Conservation (phyloP, 2,888 invertebrate species). For the Chymomyza procnemis region DNA sequence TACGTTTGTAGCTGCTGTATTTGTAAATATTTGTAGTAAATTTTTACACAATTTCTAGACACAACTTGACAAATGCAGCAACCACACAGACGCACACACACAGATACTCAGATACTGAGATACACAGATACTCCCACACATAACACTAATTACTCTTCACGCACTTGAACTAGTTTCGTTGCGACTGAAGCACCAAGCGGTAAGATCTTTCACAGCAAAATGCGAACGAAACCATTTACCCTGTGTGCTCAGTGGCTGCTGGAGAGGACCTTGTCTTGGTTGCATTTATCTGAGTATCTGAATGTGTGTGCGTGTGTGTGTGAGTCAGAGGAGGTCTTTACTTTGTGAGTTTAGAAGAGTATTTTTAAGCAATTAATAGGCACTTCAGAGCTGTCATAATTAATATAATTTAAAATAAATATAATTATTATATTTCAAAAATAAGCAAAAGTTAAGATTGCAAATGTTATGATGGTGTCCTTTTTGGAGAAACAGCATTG, state of each 20-base stretch:
- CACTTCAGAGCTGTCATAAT: too few relatives aligned
- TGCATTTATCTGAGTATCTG: constrained; percentile 2
- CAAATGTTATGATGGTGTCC: too few relatives aligned
- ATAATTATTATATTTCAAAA: too few relatives aligned
- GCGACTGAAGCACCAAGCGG: background rate
- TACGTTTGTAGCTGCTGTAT: constrained; percentile 14
- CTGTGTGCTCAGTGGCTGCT: background rate
- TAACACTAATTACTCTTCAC: constrained; percentile 62
- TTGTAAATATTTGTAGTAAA: constrained; percentile 63
- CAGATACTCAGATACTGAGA: background rate
- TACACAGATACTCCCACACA: background rate
- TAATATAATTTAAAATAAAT: too few relatives aligned
- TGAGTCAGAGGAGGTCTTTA: background rate
- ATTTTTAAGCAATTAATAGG: too few relatives aligned
- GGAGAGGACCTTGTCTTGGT: constrained; percentile 32
- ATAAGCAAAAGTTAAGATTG: too few relatives aligned
- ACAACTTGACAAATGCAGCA: constrained; percentile 44
- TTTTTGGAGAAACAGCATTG: too few relatives aligned
- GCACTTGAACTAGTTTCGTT: constrained; percentile 66
- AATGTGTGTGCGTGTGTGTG: background rate
- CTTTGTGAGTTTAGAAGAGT: background rate
- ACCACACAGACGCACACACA: constrained; percentile 18
- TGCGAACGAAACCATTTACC: constrained; percentile 16
- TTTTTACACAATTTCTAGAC: constrained; percentile 36
- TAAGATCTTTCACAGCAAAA: constrained; percentile 2